phyloP scores from a whole-genome alignment of 2,797 vertebrate species.

The Falco rusticolus region DNA sequence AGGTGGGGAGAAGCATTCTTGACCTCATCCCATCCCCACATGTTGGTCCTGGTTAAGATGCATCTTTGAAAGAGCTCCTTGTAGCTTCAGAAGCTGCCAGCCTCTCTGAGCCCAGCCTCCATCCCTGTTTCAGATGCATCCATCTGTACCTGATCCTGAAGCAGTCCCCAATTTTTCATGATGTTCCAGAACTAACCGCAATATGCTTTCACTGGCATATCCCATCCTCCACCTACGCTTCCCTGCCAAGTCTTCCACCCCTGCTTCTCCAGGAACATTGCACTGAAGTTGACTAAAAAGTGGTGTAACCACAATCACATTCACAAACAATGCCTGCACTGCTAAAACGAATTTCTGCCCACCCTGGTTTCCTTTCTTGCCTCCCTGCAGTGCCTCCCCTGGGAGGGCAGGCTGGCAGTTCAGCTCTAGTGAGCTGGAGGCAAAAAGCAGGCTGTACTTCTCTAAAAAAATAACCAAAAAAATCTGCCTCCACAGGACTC shows the following conservation, averaged over 20 bases:
- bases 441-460: neutral
- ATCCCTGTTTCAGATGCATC: neutral
- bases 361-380: fast-evolving
- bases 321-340: fast-evolving
- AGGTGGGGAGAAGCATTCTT: neutral
- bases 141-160: neutral
- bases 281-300: neutral
- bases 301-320: fast-evolving
- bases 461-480: neutral
- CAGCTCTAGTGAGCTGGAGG: neutral
- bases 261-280: neutral
- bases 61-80: neutral
- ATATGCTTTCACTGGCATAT: neutral
- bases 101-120: neutral
- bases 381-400: neutral
- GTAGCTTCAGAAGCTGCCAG: neutral
- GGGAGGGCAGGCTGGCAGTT: neutral
- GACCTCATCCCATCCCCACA: neutral
- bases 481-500: neutral
- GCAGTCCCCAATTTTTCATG: neutral
- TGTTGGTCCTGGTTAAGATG: neutral
- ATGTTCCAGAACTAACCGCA: neutral
- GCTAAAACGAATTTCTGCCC: neutral
- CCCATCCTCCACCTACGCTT: fast-evolving
- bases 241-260: neutral